A percentile compares a stretch with the other conserved stretches of the same genome.
Evolutionary conservation across 2,888 invertebrate species (phyloP).

Genomic region (Chaitophorus viminalis): DNA sequence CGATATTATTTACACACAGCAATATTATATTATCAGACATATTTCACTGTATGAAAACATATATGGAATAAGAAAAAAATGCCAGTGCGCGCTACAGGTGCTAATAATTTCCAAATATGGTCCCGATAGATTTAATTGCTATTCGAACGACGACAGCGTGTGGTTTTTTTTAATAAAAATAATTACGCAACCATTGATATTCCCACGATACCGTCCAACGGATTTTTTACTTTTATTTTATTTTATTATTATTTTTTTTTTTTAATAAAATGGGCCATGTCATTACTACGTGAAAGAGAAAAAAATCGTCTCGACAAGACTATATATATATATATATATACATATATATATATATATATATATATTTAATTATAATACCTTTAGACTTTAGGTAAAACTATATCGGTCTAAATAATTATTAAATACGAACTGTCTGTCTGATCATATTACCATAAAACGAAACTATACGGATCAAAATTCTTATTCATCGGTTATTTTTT

Average conservation of each 20-base stretch:
- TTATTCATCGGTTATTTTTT: too few species aligned
- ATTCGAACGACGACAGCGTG: background rate
- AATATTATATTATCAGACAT: too few species aligned
- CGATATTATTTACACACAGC: too few species aligned
- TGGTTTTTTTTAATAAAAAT: background rate
- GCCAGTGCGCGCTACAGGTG: background rate
- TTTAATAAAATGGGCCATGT: background rate
- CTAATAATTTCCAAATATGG: conserved; percentile 35
- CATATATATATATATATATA: too few species aligned
- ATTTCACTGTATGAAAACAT: background rate
- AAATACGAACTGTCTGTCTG: too few species aligned
- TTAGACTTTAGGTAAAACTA: too few species aligned
- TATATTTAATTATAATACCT: too few species aligned
- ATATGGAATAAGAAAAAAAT: background rate
- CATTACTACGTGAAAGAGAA: background rate
- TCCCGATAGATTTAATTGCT: conserved; percentile 1
- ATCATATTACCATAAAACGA: too few species aligned
- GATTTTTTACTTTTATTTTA: background rate
- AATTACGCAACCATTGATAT: background rate
- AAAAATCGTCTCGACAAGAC: background rate
- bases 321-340: too few species aligned
- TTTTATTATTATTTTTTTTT: background rate
- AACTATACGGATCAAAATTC: too few species aligned
- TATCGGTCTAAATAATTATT: too few species aligned
- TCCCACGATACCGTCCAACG: conserved; percentile 22